phyloP scores from a whole-genome alignment of 2,888 invertebrate genomes.

The Cremastinae sp. region DNA sequence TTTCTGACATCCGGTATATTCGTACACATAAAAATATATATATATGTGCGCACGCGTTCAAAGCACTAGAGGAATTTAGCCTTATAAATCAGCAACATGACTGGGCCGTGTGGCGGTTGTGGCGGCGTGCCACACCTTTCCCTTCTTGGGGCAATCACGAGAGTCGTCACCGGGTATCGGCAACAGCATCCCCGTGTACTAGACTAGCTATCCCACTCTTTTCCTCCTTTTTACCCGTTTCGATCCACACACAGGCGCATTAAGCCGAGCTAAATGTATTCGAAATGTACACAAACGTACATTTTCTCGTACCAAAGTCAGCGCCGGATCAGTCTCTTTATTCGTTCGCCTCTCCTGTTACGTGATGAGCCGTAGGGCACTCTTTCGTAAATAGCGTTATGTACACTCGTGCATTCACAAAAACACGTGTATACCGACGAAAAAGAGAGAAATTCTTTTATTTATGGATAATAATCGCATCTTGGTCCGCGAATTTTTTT shows the following conservation, averaged over 20 bases:
- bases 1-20: constrained; percentile 1
- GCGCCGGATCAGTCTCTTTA: constrained; percentile 52
- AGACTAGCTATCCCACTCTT: constrained; percentile 53
- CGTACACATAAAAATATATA: constrained; percentile 8
- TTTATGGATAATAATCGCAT: no score
- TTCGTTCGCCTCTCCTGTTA: constrained; percentile 63
- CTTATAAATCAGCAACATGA: constrained; percentile 80
- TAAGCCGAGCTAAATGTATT: not conserved
- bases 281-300: not conserved
- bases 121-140: constrained; percentile 79
- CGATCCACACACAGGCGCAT: constrained; percentile 7
- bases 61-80: constrained; percentile 77
- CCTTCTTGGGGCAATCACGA: constrained; percentile 81
- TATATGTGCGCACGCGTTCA: constrained; percentile 46
- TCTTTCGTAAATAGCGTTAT: constrained; percentile 60
- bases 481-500: not conserved
- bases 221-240: constrained; percentile 24
- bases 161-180: constrained; percentile 78
- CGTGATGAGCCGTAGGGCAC: constrained; percentile 65
- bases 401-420: constrained; percentile 11
- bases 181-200: constrained; percentile 74
- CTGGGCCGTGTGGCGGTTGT: constrained; percentile 68
- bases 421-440: not conserved
- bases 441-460: constrained; percentile 7
- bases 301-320: constrained; percentile 30